phyloP scores from a whole-genome alignment of 2,113 vertebrate species.

The Hypomesus transpacificus region DNA sequence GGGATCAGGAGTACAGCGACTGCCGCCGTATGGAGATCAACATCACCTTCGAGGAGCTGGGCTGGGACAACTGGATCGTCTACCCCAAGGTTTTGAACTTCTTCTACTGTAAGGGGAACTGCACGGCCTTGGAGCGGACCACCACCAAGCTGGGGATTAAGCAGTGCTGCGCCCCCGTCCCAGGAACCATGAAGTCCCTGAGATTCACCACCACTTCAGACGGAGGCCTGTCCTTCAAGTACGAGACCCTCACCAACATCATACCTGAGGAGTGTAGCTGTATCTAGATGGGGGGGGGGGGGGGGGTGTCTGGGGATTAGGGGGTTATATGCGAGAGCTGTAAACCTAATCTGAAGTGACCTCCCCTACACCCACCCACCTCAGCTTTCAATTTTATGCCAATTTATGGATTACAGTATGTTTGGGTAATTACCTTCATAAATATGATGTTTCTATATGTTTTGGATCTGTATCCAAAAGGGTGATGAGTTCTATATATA shows the following conservation, averaged over 20 bases:
- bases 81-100: conserved; percentile 85
- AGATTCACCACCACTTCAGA: conserved; percentile 87
- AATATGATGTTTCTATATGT: neutral
- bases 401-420: no score
- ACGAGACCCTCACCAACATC: conserved; percentile 87
- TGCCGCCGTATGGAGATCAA: conserved; percentile 79
- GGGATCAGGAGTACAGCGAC: conserved; percentile 60
- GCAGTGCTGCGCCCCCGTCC: conserved; percentile 85
- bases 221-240: conserved; percentile 87
- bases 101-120: conserved; percentile 88
- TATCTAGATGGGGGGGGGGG: conserved; percentile 59
- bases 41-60: conserved; percentile 89
- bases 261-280: conserved; percentile 88
- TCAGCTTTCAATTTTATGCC: no score
- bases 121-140: conserved; percentile 62
- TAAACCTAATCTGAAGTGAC: no score
- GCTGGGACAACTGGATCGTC: conserved; percentile 92
- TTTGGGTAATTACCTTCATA: neutral
- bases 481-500: no score
- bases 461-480: no score
- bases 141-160: conserved; percentile 70
- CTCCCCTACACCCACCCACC: no score
- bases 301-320: no score
- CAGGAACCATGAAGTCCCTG: conserved; percentile 83
- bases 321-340: no score